Conservation (phyloP, 2,888 invertebrate species). For the Trisateles emortualis region DNA sequence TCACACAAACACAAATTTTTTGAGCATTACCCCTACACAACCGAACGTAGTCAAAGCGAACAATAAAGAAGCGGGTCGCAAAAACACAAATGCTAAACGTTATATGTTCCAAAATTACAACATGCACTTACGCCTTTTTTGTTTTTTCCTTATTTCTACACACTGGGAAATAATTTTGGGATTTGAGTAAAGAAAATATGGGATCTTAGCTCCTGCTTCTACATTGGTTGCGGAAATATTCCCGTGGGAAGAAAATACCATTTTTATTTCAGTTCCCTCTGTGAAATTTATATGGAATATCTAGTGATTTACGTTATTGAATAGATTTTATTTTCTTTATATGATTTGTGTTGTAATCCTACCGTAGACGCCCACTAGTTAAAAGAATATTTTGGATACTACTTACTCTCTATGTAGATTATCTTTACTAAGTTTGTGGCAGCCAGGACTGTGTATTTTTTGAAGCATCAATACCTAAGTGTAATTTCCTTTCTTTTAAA, state of each 20-base stretch:
- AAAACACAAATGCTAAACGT: constrained; percentile 18
- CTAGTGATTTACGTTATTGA: neutral
- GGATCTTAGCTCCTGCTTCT: neutral
- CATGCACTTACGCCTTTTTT: constrained; percentile 18
- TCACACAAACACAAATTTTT: constrained; percentile 3
- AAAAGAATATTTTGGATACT: too few species aligned
- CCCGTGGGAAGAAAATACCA: neutral
- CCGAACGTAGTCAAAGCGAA: constrained; percentile 12
- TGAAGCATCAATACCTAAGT: too few species aligned
- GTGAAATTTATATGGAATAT: neutral
- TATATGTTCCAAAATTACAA: constrained; percentile 25
- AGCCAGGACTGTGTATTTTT: too few species aligned
- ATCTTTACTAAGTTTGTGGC: too few species aligned
- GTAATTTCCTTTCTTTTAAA: too few species aligned
- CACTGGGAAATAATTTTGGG: neutral
- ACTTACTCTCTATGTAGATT: too few species aligned
- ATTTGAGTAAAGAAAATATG: constrained; percentile 4
- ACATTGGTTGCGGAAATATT: neutral
- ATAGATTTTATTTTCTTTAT: too few species aligned
- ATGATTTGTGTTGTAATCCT: too few species aligned
- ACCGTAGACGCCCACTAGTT: too few species aligned
- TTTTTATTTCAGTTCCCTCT: neutral
- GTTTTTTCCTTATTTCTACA: constrained; percentile 15
- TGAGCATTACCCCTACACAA: neutral
- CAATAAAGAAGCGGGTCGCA: constrained; percentile 10